Base-by-base conservation (phyloP, 2,113 vertebrate genomes). In the Sinocyclocheilus maitianheensis region DNA sequence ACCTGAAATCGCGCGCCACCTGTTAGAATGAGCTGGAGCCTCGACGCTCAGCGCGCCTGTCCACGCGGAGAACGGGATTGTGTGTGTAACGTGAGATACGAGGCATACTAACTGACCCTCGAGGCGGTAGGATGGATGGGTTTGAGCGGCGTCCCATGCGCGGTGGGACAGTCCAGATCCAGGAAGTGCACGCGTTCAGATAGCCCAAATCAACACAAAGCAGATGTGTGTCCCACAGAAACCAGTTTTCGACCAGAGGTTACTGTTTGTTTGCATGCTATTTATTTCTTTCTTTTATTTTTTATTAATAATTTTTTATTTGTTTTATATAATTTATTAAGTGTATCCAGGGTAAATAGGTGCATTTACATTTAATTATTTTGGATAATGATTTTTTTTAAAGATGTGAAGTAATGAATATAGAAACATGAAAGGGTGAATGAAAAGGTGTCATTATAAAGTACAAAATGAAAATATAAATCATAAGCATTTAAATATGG, bases 1-100 rank as follows among this genome's bases (percentile, higher is more conserved):
- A 91, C 90, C 88, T 86, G 90, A 90, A 84, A 63, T 60, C 80
- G 83, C 84, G 86, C 77, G 88, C 93, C 94, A 94, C 94, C 94
- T 94, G 94, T 95, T 94, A 91, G 93, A 94, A 89, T 94, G 90
- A 90, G 55, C 88, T 34, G n/a, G 10, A 20, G 22, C 26, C 48
- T 34, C 53, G 77, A 60, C 76, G 14, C 58, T 81, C 37, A 0
- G 62, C 34, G 63, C 46, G 51, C 24, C 55, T 24, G 14, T 86
- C 81, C 30, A 77, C 63, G 18, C n/a, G 37, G n/a, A 72, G 74
- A 11, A 53, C 51, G 3, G 83, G 40, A 62, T 53, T 51, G 34
- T 58, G 72, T 74, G 30, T 18, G 62, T 75, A 82, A 53, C 53
- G 34, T n/a, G 22, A 62, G 53, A 18, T 40, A 24, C 0, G 34